These are phyloP conservation scores for Noctuana brunneofusca DNA, from an alignment of 2,888 invertebrate genomes.

Conservation along the genomic window DNA sequence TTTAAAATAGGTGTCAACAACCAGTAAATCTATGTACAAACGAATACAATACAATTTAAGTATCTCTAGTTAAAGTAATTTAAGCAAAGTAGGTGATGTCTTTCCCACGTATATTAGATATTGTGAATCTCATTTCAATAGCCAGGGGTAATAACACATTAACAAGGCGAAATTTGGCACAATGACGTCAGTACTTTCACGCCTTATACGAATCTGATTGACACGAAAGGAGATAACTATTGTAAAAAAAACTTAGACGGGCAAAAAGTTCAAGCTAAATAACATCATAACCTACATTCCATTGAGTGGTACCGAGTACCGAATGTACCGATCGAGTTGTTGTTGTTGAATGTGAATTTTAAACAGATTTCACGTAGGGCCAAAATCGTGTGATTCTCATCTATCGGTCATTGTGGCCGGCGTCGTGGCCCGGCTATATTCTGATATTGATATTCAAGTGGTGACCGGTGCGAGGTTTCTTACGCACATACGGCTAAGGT, in stretches of 20 bases:
- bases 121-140: conserved; percentile 51
- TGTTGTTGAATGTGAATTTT: conserved; percentile 75
- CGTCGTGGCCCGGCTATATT: conserved; percentile 65
- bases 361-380: conserved; percentile 70
- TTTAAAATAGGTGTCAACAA: background rate
- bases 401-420: conserved; percentile 75
- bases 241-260: conserved; percentile 71
- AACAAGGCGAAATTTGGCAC: conserved; percentile 65
- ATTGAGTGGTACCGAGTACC: conserved; percentile 64
- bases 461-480: conserved; percentile 67
- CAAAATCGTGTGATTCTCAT: conserved; percentile 76
- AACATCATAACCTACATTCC: conserved; percentile 82
- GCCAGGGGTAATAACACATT: conserved; percentile 53
- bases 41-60: conserved; percentile 12
- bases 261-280: conserved; percentile 76
- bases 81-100: conserved; percentile 43
- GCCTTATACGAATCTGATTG: conserved; percentile 76
- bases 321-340: conserved; percentile 57
- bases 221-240: conserved; percentile 78
- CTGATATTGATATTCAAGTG: conserved; percentile 78
- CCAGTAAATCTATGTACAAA: background rate
- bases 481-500: conserved; percentile 62
- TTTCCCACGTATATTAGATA: conserved; percentile 48
- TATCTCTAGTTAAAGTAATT: conserved; percentile 34
- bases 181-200: conserved; percentile 78